These are phyloP conservation scores for Mastomys natalensis DNA, from an alignment of 2,113 vertebrate species.

Conservation along the genomic window DNA sequence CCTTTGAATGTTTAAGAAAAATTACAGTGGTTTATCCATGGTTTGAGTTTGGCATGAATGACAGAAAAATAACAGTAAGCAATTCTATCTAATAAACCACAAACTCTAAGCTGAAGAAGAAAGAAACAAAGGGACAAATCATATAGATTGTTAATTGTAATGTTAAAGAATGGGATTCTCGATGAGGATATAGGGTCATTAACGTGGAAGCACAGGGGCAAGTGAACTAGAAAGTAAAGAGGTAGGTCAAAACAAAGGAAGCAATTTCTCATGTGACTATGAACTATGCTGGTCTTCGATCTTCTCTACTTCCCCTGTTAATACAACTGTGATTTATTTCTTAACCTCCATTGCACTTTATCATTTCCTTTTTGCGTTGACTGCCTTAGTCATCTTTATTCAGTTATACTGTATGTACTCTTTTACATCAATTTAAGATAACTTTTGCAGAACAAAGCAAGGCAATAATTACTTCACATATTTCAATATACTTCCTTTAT, in stretches of 20 bases:
- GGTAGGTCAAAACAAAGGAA: conserved; percentile 35
- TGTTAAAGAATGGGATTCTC: background rate
- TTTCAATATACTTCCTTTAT: conserved; percentile 56
- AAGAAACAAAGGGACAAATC: background rate
- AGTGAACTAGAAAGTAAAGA: background rate
- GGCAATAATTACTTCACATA: conserved; percentile 44
- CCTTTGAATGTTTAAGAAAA: background rate
- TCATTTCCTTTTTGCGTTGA: conserved; percentile 53
- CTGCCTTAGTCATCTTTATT: conserved; percentile 47
- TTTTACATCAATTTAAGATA: conserved; percentile 60
- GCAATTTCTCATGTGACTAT: background rate
- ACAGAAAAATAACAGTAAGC: background rate
- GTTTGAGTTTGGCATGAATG: background rate
- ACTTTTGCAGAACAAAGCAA: conserved; percentile 39
- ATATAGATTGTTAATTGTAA: background rate
- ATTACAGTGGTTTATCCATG: background rate
- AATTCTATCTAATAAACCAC: conserved; percentile 28
- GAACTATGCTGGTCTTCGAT: background rate
- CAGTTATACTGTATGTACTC: background rate
- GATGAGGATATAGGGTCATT: background rate
- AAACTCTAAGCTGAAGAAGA: background rate
- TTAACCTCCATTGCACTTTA: conserved; percentile 20
- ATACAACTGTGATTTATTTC: conserved; percentile 32
- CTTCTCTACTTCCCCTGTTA: conserved; percentile 7
- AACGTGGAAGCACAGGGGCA: background rate